These are phyloP conservation scores for Coreoperca whiteheadi DNA, from an alignment of 2,113 vertebrate species.

Conservation along the genomic window DNA sequence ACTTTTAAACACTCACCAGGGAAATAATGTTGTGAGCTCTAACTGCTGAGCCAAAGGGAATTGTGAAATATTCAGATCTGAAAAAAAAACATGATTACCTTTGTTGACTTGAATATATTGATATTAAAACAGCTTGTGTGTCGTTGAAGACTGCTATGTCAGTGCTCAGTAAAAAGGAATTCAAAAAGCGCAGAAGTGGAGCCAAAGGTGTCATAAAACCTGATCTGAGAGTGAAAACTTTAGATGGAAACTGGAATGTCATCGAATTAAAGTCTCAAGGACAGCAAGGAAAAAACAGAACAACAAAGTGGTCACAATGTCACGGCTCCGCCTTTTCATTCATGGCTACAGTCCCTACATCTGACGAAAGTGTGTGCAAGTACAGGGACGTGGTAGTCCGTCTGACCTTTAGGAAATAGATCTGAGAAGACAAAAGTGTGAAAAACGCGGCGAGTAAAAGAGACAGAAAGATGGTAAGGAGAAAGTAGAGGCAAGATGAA, in stretches of 20 bases:
- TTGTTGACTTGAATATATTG: slow-evolving; percentile 66
- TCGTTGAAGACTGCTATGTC: slow-evolving; percentile 37
- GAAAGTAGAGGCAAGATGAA: not conserved
- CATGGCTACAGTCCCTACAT: slow-evolving; percentile 7
- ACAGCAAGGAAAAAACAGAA: not conserved
- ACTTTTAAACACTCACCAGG: slow-evolving; percentile 51
- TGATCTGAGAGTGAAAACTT: slow-evolving; percentile 48
- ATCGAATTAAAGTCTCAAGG: slow-evolving; percentile 41
- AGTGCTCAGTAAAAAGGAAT: slow-evolving; percentile 35
- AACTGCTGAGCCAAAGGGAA: slow-evolving; percentile 52
- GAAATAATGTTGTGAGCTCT: slow-evolving; percentile 65
- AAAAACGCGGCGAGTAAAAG: slow-evolving; percentile 7
- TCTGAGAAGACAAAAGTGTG: slow-evolving; percentile 36
- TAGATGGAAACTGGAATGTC: slow-evolving; percentile 31
- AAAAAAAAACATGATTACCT: slow-evolving; percentile 51
- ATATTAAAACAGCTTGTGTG: slow-evolving; percentile 42
- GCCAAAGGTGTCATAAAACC: slow-evolving; percentile 46
- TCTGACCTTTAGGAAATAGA: slow-evolving; percentile 60
- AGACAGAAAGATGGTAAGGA: not conserved
- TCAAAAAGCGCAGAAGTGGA: slow-evolving; percentile 37
- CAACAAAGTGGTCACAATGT: slow-evolving; percentile 40
- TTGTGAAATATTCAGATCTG: slow-evolving; percentile 52
- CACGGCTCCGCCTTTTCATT: slow-evolving; percentile 33
- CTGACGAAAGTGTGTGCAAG: slow-evolving; percentile 50
- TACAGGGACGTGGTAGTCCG: slow-evolving; percentile 17